Conservation (phyloP, 92 coral and sea anemone genomes). For the Plumapathes pennacea region DNA sequence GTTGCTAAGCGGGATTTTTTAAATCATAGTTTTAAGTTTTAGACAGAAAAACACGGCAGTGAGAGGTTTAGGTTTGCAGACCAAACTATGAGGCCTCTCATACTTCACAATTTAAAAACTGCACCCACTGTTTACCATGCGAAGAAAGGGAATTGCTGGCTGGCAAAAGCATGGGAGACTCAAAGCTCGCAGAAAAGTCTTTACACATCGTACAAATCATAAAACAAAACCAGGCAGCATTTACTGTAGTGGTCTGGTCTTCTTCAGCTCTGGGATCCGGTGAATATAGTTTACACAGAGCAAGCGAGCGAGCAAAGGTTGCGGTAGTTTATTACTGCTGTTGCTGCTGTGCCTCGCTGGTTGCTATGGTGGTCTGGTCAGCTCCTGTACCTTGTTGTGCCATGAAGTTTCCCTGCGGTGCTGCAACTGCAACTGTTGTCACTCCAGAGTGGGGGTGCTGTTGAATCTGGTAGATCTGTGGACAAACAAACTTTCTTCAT, state of each 20-base stretch:
- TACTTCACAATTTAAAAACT: too few species aligned
- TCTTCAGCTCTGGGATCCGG: neutral
- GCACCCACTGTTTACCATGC: too few species aligned
- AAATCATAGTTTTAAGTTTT: too few species aligned
- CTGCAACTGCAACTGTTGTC: conserved; percentile 81
- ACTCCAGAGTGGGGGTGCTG: conserved; percentile 84
- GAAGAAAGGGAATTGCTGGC: too few species aligned
- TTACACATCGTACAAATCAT: too few species aligned
- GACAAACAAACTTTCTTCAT: neutral
- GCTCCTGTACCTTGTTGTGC: conserved; percentile 65
- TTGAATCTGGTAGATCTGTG: conserved; percentile 83
- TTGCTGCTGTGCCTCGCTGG: conserved; percentile 72
- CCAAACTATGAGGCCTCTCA: too few species aligned
- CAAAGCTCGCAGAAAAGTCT: too few species aligned
- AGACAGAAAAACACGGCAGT: too few species aligned
- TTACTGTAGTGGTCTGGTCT: neutral
- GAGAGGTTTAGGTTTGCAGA: too few species aligned
- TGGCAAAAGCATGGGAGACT: too few species aligned
- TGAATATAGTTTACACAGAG: neutral
- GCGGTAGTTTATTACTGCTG: conserved; percentile 52
- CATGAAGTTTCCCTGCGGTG: conserved; percentile 69
- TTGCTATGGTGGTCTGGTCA: conserved; percentile 69
- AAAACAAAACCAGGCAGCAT: neutral
- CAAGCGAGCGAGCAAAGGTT: conserved; percentile 1
- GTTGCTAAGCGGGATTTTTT: too few species aligned